Evolutionary conservation across 1,140 invertebrate genomes (phyloP).

Genomic region (Varroa destructor): DNA sequence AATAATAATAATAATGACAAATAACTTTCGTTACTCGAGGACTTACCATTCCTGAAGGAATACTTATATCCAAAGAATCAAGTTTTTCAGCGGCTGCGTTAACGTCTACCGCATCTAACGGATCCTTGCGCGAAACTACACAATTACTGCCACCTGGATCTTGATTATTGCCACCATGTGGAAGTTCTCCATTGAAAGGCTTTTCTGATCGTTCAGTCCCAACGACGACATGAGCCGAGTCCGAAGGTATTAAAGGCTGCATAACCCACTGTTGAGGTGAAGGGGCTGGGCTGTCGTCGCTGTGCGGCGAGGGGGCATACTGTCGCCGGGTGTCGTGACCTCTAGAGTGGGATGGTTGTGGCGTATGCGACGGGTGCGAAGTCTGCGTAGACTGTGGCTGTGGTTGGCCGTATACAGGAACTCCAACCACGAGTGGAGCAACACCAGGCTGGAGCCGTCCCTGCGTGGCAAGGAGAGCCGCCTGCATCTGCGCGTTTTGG

Average conservation of each 20-base stretch:
- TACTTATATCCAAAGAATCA: not conserved
- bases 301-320: not conserved
- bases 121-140: not conserved
- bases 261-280: conserved; percentile 15
- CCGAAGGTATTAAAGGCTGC: not conserved
- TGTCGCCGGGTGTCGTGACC: not conserved
- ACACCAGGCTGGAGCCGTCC: not conserved
- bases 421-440: too few species aligned
- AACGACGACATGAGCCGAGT: not conserved
- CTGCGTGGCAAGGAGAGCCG: not conserved
- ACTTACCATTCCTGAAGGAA: too few species aligned
- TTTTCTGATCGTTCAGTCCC: not conserved
- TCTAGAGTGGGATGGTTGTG: too few species aligned
- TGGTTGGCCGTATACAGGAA: not conserved
- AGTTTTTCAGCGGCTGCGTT: conserved; percentile 17
- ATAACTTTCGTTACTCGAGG: too few species aligned
- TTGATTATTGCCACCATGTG: not conserved
- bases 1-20: too few species aligned
- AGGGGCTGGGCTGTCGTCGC: conserved; percentile 4
- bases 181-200: too few species aligned
- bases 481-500: conserved; percentile 4
- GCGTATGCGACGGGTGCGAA: too few species aligned
- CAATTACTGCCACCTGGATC: not conserved
- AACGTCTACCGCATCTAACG: not conserved
- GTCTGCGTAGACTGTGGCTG: not conserved